Evolutionary conservation across 1,140 invertebrate species (phyloP).

Genomic region (Drosophila novamexicana): DNA sequence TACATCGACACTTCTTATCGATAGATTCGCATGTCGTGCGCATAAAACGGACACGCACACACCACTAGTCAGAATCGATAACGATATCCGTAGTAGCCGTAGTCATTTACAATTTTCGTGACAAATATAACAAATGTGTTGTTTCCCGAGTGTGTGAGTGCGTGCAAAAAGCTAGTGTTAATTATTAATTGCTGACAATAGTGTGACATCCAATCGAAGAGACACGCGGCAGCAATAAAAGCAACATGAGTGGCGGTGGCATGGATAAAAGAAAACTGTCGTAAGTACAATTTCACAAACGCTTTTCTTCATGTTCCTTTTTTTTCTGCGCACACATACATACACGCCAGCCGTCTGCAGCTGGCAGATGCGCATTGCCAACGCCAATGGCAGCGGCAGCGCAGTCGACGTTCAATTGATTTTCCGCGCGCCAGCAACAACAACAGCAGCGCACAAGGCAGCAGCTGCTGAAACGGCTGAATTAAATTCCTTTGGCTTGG

Average conservation of each 20-base stretch:
- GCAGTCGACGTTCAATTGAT: constrained; percentile 72
- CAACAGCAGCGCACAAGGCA: constrained; percentile 11
- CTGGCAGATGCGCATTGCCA: constrained; percentile 70
- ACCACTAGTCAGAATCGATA: constrained; percentile 44
- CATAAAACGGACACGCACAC: neutral
- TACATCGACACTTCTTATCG: constrained; percentile 6
- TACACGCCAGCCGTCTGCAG: constrained; percentile 42
- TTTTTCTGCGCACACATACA: constrained; percentile 57
- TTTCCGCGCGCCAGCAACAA: constrained; percentile 65
- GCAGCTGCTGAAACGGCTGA: constrained; percentile 32
- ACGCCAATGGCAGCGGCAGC: constrained; percentile 42
- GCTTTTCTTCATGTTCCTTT: constrained; percentile 46
- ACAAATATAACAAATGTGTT: constrained; percentile 56
- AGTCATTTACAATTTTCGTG: constrained; percentile 47
- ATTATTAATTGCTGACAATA: constrained; percentile 43
- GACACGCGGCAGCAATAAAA: constrained; percentile 27
- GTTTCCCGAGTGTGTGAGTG: constrained; percentile 51
- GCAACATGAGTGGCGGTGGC: constrained; percentile 78
- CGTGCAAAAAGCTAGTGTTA: constrained; percentile 54
- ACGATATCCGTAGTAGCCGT: constrained; percentile 25
- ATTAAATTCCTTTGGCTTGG: constrained; percentile 22
- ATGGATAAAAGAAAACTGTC: constrained; percentile 87
- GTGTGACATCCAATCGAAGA: constrained; percentile 44
- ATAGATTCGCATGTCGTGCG: neutral
- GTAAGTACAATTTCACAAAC: constrained; percentile 83